Evolutionary conservation across 2,113 vertebrate genomes (phyloP), one percentile per base, ranked within the genome.

Genomic region (Pelvicachromis taeniatus): DNA sequence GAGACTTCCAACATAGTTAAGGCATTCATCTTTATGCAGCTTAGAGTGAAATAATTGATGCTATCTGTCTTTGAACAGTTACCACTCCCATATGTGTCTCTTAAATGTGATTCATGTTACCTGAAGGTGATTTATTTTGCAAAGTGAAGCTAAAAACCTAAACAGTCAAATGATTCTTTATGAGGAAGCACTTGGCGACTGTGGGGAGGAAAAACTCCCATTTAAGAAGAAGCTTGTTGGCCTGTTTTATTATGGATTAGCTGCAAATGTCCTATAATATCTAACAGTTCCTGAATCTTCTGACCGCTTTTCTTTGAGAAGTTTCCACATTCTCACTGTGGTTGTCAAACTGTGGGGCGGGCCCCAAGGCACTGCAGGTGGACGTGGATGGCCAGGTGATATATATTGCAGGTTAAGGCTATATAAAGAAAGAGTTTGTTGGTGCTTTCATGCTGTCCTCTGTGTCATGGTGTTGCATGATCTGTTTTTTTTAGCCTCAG

Each of bases 331-430:
- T 75, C 16, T 75, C 1, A 2, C 16, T 19, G 23, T 3, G 68
- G 42, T 50, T 48, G 5, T 73, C 40, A 73, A 48, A 50, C 42
- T 73, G 65, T 0, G 65, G 23, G 65, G 14, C 3, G 9, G 40
- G 14, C 0, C 40, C 23, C 40, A 0, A 26, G 38, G 11, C 68
- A 0, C 21, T 50, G 42, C 40, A 73, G 23, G 23, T 73, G 26
- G 40, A 29, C 9, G 0, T 48, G 42, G 40, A 29, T 73, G 42
- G 42, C 13, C 23, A 48, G 65, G 14, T 26, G 65, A 48, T 26
- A 2, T 70, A 21, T 73, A 48, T 17, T 73, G 40, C 65, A 31
- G 42, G 23, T 14, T 45, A 2, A 16, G 26, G 10, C 31, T 29
- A 48, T 48, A 7, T 17, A 4, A 50, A 75, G 6, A 29, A 70